Conservation (phyloP, 1,140 invertebrate genomes). For the Heterodera schachtii region DNA sequence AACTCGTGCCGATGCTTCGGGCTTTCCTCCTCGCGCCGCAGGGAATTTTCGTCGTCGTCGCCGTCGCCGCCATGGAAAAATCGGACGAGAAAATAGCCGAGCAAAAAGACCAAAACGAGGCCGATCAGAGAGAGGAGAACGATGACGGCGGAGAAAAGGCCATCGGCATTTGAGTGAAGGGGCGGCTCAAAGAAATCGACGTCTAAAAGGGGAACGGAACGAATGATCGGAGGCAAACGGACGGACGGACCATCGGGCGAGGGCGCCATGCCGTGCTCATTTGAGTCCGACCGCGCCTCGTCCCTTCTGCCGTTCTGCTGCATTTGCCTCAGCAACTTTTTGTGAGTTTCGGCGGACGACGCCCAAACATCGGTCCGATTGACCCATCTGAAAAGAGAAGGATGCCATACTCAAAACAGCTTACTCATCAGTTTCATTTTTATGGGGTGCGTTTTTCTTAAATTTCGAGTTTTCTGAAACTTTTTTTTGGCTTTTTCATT, state of each 20-base stretch:
- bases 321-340: background rate
- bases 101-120: slow-evolving; percentile 14
- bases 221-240: background rate
- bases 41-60: background rate
- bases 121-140: slow-evolving; percentile 16
- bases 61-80: slow-evolving; percentile 5
- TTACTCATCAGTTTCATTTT: too few species aligned
- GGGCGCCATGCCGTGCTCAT: background rate
- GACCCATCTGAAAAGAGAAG: background rate
- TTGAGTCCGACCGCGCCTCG: background rate
- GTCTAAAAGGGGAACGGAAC: background rate
- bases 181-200: background rate
- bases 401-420: too few species aligned
- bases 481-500: background rate
- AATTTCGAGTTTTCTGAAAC: too few species aligned
- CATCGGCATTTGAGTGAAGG: background rate
- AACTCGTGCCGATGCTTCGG: background rate
- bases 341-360: background rate
- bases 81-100: slow-evolving; percentile 14
- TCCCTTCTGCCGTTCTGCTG: background rate
- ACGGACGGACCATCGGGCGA: background rate
- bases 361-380: background rate
- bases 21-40: background rate
- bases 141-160: background rate
- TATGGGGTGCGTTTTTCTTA: too few species aligned